Evolutionary conservation across 2,113 vertebrate species (phyloP).

Genomic region (Silurus glanis): DNA sequence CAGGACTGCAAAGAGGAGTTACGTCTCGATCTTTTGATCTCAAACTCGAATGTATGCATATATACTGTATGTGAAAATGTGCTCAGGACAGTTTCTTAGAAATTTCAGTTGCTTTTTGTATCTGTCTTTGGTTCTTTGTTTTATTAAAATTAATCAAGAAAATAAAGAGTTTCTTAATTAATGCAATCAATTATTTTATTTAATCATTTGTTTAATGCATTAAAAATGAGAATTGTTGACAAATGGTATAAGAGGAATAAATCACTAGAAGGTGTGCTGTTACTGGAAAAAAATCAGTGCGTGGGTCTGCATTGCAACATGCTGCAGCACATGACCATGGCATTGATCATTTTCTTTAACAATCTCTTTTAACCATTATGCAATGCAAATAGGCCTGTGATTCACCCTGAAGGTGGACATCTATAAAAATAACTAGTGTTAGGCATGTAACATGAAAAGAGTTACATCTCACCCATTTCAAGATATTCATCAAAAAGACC

Average conservation of each 20-base stretch:
- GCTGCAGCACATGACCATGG: background rate
- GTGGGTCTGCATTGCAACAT: background rate
- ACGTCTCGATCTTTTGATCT: background rate
- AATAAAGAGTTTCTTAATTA: background rate
- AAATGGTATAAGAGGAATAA: background rate
- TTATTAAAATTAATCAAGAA: background rate
- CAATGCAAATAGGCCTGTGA: background rate
- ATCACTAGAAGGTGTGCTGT: background rate
- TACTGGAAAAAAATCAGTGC: background rate
- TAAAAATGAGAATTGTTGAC: background rate
- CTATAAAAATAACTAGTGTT: background rate
- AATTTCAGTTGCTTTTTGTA: background rate
- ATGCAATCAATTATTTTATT: background rate
- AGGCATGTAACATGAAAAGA: background rate
- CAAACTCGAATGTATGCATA: background rate
- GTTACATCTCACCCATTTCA: conserved; percentile 71
- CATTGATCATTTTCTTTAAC: background rate
- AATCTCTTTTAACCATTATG: background rate
- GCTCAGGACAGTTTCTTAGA: background rate
- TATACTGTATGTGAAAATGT: too few species aligned
- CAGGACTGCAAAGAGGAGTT: conserved; percentile 61
- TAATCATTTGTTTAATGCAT: background rate
- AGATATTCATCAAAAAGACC: conserved; percentile 79
- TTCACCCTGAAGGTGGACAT: background rate
- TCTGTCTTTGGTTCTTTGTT: background rate